These are phyloP conservation scores for Chymomyza caudatula DNA, from an alignment of 2,888 invertebrate genomes.

Conservation along the genomic window DNA sequence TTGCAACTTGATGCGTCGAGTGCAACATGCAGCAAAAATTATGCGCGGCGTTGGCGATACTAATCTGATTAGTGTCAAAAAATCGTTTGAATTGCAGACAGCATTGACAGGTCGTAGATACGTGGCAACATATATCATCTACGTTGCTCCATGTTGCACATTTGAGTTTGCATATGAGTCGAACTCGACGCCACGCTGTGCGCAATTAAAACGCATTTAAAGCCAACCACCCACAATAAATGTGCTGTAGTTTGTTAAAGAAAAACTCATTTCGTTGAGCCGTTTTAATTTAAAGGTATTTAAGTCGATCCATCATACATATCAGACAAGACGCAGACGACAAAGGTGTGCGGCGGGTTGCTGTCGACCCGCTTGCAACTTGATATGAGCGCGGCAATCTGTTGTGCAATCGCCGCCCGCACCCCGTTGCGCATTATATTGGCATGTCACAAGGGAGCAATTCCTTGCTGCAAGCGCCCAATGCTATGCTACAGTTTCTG, in stretches of 20 bases:
- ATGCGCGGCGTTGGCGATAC: conserved; percentile 74
- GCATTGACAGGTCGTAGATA: conserved; percentile 36
- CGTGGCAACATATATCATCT: background rate
- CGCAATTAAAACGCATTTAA: conserved; percentile 75
- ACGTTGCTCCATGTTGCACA: background rate
- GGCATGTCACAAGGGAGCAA: conserved; percentile 78
- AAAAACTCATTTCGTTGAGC: conserved; percentile 62
- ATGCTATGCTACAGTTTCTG: background rate
- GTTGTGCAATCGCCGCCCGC: conserved; percentile 69
- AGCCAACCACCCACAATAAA: conserved; percentile 24
- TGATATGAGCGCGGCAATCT: conserved; percentile 76
- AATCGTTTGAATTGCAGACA: conserved; percentile 42
- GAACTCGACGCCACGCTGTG: conserved; percentile 44
- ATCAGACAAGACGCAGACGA: conserved; percentile 38
- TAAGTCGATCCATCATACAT: conserved; percentile 76
- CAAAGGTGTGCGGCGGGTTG: conserved; percentile 12
- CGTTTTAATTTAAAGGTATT: conserved; percentile 77
- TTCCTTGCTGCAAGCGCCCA: conserved; percentile 57
- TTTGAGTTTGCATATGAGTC: conserved; percentile 14
- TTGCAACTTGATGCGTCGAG: conserved; percentile 59
- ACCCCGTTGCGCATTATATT: conserved; percentile 78
- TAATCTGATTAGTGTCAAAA: conserved; percentile 78
- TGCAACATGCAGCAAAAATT: conserved; percentile 20
- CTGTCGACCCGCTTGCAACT: conserved; percentile 62
- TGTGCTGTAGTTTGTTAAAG: background rate